phyloP scores from a whole-genome alignment of 2,888 invertebrate genomes.

The Cryptocephalus primarius region DNA sequence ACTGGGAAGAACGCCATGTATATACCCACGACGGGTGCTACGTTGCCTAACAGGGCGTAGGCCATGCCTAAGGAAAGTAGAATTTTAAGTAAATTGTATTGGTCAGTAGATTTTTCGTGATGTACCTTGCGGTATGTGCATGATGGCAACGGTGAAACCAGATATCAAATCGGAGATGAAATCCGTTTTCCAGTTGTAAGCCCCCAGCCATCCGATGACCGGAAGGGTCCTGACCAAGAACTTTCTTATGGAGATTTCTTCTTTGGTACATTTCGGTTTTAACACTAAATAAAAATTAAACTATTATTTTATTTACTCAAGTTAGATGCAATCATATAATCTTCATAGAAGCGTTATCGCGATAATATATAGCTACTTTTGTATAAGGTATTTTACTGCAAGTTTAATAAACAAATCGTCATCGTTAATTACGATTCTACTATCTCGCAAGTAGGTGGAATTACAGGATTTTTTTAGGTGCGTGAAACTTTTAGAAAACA shows the following conservation, averaged over 20 bases:
- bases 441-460: too few species aligned
- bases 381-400: too few species aligned
- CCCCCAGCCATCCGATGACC: constrained; percentile 50
- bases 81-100: constrained; percentile 12
- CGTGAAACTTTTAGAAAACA: too few species aligned
- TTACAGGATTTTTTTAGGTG: too few species aligned
- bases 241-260: constrained; percentile 5
- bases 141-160: constrained; percentile 75
- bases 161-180: constrained; percentile 62
- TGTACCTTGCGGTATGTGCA: constrained; percentile 75
- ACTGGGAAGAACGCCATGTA: constrained; percentile 48
- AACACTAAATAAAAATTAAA: constrained; percentile 6
- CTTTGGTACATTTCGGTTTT: constrained; percentile 2
- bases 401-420: too few species aligned
- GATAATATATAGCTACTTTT: too few species aligned
- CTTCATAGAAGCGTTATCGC: too few species aligned
- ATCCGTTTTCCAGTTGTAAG: constrained; percentile 49
- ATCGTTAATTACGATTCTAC: too few species aligned
- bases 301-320: not conserved
- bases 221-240: constrained; percentile 35
- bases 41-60: constrained; percentile 43
- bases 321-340: too few species aligned
- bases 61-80: constrained; percentile 43
- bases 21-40: constrained; percentile 43
- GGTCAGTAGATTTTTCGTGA: constrained; percentile 5